Base-by-base conservation (phyloP, 2,888 invertebrate genomes). In the Zaprionus obscuricornis region DNA sequence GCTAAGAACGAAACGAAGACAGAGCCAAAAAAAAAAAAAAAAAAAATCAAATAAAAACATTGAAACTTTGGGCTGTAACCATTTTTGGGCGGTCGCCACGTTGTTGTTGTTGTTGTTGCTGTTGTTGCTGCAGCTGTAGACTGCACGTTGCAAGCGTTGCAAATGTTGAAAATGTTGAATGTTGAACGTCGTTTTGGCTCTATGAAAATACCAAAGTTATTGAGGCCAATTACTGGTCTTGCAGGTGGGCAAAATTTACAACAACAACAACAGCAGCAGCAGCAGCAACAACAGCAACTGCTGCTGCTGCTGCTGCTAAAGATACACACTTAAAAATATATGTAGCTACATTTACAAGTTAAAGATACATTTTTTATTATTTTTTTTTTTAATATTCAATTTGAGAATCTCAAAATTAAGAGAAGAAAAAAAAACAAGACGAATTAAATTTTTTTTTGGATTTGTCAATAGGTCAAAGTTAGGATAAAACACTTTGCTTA, bases 211-310 rank as follows among this genome's bases (percentile, higher is more conserved):
- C 85, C 85, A 85, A 81, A 81, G 85, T 85, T 81, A 81, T 81
- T 81, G 79, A 76, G 85, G 85, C 85, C 81, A 85, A 81, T 81
- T 83, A 76, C 83, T 85, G 66, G 75, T 85, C 79, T 85, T 74
- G 85, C 81, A 81, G 85, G 81, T 81, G 81, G 84, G 77, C 81
- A 85, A 60, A 49, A 27, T 39, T 31, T 36, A 49, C 36, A 33
- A 5, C 27, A 26, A 62, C 17, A 57, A n/a, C 45, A n/a, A 26
- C 8, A 36, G n/a, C 17, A 55, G 24, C 39, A 29, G 13, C 37
- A 39, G 34, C 22, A 43, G 14, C 10, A 7, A 18, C 2, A 43
- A 26, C 13, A 27, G n/a, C 17, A 57, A n/a, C 45, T 10, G 20
- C 8, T 18, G n/a, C 17, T 51, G 24, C 39, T 26, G 13, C 37